Percentiles rank a stretch among this genome's conserved stretches.
phyloP scores from a whole-genome alignment of 23 tunicate genomes.

The Trididemnum miniatum region DNA sequence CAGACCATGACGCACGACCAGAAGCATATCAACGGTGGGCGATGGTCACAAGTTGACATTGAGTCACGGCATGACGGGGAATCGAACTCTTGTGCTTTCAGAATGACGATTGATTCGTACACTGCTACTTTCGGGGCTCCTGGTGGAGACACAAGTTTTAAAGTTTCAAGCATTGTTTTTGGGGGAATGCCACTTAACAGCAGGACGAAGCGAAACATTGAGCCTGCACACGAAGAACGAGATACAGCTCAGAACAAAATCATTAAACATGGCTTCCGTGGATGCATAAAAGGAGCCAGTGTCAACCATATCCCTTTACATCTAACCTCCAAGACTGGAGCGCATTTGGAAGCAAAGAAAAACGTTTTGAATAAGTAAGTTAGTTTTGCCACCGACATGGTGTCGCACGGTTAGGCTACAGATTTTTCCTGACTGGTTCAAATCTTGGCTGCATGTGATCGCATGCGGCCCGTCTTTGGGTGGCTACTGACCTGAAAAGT shows the following conservation, averaged over 20 bases:
- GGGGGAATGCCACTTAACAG: slow-evolving; percentile 39
- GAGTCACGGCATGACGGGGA: slow-evolving; percentile 27
- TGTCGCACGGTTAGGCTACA: too few species aligned
- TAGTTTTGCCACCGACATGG: too few species aligned
- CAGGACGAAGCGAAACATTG: slow-evolving; percentile 25
- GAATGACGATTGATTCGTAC: slow-evolving; percentile 22
- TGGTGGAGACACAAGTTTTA: slow-evolving; percentile 2
- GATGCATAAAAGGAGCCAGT: slow-evolving; percentile 42
- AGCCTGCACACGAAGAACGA: not conserved
- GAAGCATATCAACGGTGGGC: slow-evolving; percentile 38
- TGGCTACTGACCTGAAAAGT: too few species aligned
- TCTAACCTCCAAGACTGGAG: not conserved
- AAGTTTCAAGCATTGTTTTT: not conserved
- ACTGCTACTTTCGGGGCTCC: not conserved
- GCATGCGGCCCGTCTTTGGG: too few species aligned
- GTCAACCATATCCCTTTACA: slow-evolving; percentile 17
- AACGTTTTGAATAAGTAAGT: slow-evolving; percentile 15
- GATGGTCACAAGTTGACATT: slow-evolving; percentile 49
- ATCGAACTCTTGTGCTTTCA: slow-evolving; percentile 32
- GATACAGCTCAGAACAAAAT: not conserved
- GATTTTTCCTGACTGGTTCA: too few species aligned
- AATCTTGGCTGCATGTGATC: too few species aligned
- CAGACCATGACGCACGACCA: slow-evolving; percentile 35
- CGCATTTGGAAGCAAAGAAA: not conserved
- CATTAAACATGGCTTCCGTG: slow-evolving; percentile 35